phyloP scores from a whole-genome alignment of 2,888 invertebrate genomes.

The Chaetogeoica ovagalla region DNA sequence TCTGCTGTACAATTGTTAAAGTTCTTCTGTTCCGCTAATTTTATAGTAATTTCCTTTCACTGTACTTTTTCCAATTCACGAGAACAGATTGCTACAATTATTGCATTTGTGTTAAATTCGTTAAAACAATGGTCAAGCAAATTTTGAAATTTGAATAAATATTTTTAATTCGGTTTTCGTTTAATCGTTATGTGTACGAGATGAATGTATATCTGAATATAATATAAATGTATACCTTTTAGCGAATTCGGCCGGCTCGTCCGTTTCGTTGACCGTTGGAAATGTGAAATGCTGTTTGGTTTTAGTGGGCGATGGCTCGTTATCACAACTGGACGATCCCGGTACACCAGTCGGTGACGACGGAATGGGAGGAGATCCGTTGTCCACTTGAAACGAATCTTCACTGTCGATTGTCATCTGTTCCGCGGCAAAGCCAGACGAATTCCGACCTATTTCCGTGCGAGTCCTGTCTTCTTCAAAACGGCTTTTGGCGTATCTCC shows the following conservation, averaged over 20 bases:
- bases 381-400: constrained; percentile 55
- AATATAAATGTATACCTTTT: constrained; percentile 7
- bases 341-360: constrained; percentile 56
- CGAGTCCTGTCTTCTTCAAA: constrained; percentile 56
- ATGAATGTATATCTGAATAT: too few relatives aligned
- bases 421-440: constrained; percentile 57
- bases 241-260: constrained; percentile 23
- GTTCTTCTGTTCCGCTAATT: too few relatives aligned
- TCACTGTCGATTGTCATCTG: constrained; percentile 58
- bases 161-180: neutral
- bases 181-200: neutral
- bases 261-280: constrained; percentile 54
- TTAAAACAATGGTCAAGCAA: too few relatives aligned
- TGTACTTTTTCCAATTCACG: too few relatives aligned
- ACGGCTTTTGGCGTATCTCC: constrained; percentile 57
- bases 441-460: constrained; percentile 56
- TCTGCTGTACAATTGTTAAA: too few relatives aligned
- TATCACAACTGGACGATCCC: constrained; percentile 46
- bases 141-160: too few relatives aligned
- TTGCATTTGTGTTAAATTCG: too few relatives aligned
- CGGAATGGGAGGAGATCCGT: constrained; percentile 56
- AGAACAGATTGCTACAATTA: too few relatives aligned
- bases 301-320: constrained; percentile 51
- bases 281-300: constrained; percentile 54
- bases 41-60: too few relatives aligned